phyloP scores from a whole-genome alignment of 2,888 invertebrate species.

The Idaea biselata region DNA sequence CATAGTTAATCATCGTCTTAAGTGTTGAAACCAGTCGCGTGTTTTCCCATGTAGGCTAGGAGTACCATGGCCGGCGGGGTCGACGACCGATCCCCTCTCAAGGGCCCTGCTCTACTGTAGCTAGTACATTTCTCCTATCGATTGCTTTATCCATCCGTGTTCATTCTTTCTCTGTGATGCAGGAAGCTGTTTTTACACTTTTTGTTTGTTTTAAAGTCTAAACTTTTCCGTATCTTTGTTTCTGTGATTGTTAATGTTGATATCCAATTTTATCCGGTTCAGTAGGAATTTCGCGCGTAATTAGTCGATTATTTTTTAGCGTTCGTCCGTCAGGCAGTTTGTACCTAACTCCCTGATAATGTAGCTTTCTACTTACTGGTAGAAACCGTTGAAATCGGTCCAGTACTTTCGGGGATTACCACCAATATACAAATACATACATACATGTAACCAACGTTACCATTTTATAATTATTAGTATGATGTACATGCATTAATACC shows the following conservation, averaged over 20 bases:
- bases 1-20: not conserved
- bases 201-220: not conserved
- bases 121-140: constrained; percentile 58
- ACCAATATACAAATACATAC: too few relatives aligned
- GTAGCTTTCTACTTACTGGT: too few relatives aligned
- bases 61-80: constrained; percentile 69
- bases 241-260: not conserved
- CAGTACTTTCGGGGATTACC: too few relatives aligned
- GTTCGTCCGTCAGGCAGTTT: too few relatives aligned
- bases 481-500: too few relatives aligned
- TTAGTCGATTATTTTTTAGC: too few relatives aligned
- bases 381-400: too few relatives aligned
- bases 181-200: constrained; percentile 1
- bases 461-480: too few relatives aligned
- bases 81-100: constrained; percentile 56
- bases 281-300: too few relatives aligned
- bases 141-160: constrained; percentile 48
- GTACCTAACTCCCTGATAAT: too few relatives aligned
- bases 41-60: constrained; percentile 66
- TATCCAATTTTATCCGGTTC: not conserved
- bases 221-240: not conserved
- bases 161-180: constrained; percentile 17
- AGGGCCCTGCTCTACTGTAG: constrained; percentile 56
- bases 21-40: not conserved
- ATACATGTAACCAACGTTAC: too few relatives aligned